Base-by-base conservation (phyloP, 2,797 vertebrate genomes). In the Eremophila alpestris region DNA sequence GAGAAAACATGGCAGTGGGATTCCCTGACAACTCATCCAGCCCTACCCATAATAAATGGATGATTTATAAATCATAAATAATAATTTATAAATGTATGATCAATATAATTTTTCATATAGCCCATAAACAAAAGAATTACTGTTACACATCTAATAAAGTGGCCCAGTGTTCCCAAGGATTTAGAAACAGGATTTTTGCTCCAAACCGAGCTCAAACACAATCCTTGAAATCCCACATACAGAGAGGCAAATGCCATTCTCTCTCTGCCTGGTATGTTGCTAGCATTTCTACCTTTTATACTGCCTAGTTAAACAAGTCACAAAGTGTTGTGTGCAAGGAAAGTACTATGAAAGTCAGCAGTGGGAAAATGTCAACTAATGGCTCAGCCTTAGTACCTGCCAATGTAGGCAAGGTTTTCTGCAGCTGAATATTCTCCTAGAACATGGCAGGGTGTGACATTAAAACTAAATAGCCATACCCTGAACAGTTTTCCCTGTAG, bases 211-310 rank as follows among this genome's bases (percentile, higher is more conserved):
- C 10, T 87, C 38, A 41, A 34, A 52, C 40, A 55, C 20, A 75
- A 41, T 19, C n/a, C 19, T 26, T 83, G 3, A 43, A 77, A 64
- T 27, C 49, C 22, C 1, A 0, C 15, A 4, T 2, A 7, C 7
- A 73, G 54, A 43, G 52, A 55, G 11, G 40, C 36, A 70, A 36
- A 21, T 27, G 18, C 16, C 30, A 17, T 77, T 69, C 30, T 62
- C 18, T 58, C 17, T 36, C 43, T 48, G 36, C n/a, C 40, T 34
- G 11, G 3, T 19, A 2, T 7, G 3, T 55, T 83, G 41, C 3
- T 63, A 48, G 32, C 26, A 46, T 86, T 64, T 79, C 32, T 54
- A 15, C 23, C 32, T 85, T 91, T 67, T 55, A 51, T 40, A 22
- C 12, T 26, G 43, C 32, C 34, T 27, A 52, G 34, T 23, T 67